These are phyloP conservation scores for Drosophila prosaltans DNA, from an alignment of 1,140 invertebrate genomes.

Conservation along the genomic window DNA sequence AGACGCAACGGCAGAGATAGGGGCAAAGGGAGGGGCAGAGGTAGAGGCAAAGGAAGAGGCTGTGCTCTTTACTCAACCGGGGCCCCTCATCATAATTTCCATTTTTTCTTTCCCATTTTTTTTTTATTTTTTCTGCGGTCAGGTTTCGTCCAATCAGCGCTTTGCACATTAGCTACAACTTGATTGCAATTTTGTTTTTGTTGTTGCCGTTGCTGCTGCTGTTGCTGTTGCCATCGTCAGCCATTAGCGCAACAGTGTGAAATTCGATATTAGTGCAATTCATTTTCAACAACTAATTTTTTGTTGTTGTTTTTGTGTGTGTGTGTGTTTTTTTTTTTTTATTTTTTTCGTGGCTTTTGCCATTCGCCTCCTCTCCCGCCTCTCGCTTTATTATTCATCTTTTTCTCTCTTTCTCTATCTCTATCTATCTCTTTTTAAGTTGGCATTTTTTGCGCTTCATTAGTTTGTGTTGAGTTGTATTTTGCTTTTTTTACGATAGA, in stretches of 20 bases:
- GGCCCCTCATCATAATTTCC: constrained; percentile 77
- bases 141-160: constrained; percentile 79
- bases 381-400: too few species aligned
- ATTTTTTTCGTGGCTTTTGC: constrained; percentile 11
- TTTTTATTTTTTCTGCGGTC: constrained; percentile 53
- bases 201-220: constrained; percentile 34
- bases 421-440: constrained; percentile 21
- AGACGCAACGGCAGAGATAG: too few species aligned
- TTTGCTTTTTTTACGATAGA: constrained; percentile 58
- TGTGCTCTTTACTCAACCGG: constrained; percentile 78
- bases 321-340: constrained; percentile 43
- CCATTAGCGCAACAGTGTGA: constrained; percentile 78
- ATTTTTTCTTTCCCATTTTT: constrained; percentile 36
- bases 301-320: constrained; percentile 56
- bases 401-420: not conserved
- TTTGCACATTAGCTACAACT: constrained; percentile 76
- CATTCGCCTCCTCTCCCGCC: not conserved
- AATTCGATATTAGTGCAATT: constrained; percentile 82
- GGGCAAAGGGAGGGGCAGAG: too few species aligned
- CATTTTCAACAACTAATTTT: constrained; percentile 72
- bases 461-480: constrained; percentile 56
- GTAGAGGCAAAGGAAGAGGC: constrained; percentile 36
- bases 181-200: constrained; percentile 66
- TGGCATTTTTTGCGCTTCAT: constrained; percentile 62
- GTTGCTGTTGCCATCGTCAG: constrained; percentile 51